phyloP scores from a whole-genome alignment of 37 sponge, comb jelly and placozoan genomes.

The Theonella swinhoei region DNA sequence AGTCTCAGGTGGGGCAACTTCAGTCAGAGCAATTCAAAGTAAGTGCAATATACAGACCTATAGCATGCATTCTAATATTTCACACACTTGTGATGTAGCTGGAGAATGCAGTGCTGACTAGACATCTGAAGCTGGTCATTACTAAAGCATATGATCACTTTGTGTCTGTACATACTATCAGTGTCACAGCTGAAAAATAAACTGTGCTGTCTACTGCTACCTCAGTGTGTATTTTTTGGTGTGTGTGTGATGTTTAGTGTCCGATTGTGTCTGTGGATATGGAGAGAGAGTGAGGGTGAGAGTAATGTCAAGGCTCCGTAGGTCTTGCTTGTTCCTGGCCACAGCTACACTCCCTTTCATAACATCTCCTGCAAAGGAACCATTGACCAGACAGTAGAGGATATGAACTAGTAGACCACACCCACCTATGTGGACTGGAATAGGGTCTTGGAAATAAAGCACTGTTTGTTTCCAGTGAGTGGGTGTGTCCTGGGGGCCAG shows the following conservation, averaged over 20 bases:
- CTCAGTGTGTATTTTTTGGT: conserved; percentile 14
- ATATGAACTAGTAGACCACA: background rate
- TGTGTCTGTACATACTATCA: conserved; percentile 48
- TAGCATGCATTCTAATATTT: background rate
- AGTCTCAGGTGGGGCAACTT: conserved; percentile 45
- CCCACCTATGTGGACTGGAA: conserved; percentile 61
- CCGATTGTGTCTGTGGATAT: conserved; percentile 1
- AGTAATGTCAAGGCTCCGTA: conserved; percentile 19
- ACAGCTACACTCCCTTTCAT: conserved; percentile 20
- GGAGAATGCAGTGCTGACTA: conserved; percentile 1
- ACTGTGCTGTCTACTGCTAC: conserved; percentile 6
- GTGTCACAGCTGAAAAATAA: background rate
- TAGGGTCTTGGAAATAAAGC: conserved; percentile 49
- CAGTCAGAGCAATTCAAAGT: conserved; percentile 59
- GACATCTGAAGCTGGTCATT: conserved; percentile 55
- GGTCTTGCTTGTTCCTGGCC: conserved; percentile 30
- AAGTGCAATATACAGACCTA: background rate
- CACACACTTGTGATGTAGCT: background rate
- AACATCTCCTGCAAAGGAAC: conserved; percentile 14
- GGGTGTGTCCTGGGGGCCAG: conserved; percentile 56
- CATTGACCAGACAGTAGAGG: background rate
- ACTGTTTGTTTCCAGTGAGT: conserved; percentile 92
- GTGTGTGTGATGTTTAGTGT: conserved; percentile 1
- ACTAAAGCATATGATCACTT: conserved; percentile 64
- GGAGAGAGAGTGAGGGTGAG: conserved; percentile 26